Conservation (phyloP, 1,140 invertebrate genomes). For the Octopus sinensis region DNA sequence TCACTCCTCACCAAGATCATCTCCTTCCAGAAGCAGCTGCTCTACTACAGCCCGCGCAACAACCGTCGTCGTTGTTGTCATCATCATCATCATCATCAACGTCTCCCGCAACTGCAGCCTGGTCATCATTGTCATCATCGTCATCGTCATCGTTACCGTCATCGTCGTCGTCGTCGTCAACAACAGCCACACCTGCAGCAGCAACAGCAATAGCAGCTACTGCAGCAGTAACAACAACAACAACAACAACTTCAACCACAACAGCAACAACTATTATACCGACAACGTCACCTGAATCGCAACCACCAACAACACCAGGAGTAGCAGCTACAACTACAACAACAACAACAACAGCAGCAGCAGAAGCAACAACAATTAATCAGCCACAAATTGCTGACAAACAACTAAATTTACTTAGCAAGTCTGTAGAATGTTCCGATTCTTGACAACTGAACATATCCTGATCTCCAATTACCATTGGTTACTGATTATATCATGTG, state of each 20-base stretch:
- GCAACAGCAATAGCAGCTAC: background rate
- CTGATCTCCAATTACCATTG: no score
- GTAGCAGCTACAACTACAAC: no score
- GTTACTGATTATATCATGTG: no score
- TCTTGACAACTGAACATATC: no score
- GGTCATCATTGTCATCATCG: conserved; percentile 4
- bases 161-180: background rate
- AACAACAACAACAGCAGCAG: no score
- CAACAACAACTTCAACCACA: no score
- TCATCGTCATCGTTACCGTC: background rate
- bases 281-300: background rate
- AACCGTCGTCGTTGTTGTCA: background rate
- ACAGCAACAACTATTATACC: background rate
- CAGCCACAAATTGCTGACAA: no score
- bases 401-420: no score
- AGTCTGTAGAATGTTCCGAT: no score
- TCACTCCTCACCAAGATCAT: no score
- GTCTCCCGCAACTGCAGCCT: background rate
- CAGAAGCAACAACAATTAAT: background rate
- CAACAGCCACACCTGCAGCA: background rate
- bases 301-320: background rate
- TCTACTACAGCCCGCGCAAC: background rate
- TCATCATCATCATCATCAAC: conserved; percentile 17
- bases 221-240: no score
- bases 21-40: no score